Conservation (phyloP, 30 jellyfish, hydroid and myxozoan genomes). For the Hydra vulgaris region DNA sequence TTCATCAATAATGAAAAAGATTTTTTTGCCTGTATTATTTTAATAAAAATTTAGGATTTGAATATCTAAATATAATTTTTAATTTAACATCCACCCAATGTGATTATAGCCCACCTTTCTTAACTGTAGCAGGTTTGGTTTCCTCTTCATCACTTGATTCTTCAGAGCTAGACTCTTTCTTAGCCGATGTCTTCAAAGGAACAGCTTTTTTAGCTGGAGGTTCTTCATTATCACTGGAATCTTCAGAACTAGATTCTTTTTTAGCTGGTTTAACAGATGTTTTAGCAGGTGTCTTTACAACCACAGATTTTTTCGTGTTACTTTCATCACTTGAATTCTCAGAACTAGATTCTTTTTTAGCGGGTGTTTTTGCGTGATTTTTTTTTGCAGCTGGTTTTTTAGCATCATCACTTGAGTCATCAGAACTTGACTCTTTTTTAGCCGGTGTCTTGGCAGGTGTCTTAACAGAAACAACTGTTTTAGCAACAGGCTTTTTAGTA, state of each 20-base stretch:
- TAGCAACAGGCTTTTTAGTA: neutral
- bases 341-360: constrained; percentile 19
- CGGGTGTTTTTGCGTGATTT: neutral
- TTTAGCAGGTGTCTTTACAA: too few relatives aligned
- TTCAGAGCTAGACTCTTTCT: constrained; percentile 36
- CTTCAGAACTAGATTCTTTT: constrained; percentile 35
- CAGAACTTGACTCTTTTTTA: constrained; percentile 29
- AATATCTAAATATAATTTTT: too few relatives aligned
- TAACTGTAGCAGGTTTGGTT: neutral
- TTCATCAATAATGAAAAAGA: too few relatives aligned
- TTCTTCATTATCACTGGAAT: constrained; percentile 33
- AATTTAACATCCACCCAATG: neutral
- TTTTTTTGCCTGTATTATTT: too few relatives aligned
- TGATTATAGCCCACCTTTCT: constrained; percentile 15
- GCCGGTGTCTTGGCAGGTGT: constrained; percentile 17
- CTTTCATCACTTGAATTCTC: constrained; percentile 14
- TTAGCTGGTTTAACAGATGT: constrained; percentile 14
- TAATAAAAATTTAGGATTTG: neutral
- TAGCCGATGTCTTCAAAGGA: constrained; percentile 11
- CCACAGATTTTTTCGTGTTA: neutral
- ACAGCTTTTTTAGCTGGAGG: constrained; percentile 2
- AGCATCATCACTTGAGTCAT: constrained; percentile 30
- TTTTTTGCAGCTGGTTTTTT: constrained; percentile 13
- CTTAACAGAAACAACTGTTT: neutral
- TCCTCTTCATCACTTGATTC: constrained; percentile 30